phyloP scores from a whole-genome alignment of 2,113 vertebrate species.

The Cyanistes caeruleus region DNA sequence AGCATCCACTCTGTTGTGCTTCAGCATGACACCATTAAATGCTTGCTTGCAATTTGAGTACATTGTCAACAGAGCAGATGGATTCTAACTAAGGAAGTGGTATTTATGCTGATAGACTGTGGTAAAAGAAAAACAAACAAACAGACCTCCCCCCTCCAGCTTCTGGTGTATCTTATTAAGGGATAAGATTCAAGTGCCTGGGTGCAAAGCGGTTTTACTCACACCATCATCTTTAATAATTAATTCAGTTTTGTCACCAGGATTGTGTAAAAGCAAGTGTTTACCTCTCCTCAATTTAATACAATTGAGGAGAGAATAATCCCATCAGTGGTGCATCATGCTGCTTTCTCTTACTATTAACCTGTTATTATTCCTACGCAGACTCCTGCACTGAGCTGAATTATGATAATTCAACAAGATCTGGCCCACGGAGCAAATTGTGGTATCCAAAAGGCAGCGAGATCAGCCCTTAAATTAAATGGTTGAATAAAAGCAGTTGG shows the following conservation, averaged over 20 bases:
- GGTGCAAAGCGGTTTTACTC: background rate
- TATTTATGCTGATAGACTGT: conserved; percentile 47
- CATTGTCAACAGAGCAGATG: conserved; percentile 52
- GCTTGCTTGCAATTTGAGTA: conserved; percentile 66
- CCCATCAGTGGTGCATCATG: background rate
- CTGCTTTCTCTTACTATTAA: background rate
- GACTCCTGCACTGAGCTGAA: background rate
- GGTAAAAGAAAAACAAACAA: conserved; percentile 36
- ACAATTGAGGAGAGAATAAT: background rate
- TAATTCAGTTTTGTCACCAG: conserved; percentile 2
- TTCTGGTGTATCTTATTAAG: conserved; percentile 37
- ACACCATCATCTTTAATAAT: background rate
- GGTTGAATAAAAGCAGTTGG: background rate
- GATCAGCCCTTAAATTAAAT: background rate
- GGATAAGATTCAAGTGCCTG: background rate
- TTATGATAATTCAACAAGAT: background rate
- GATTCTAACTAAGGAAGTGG: conserved; percentile 44
- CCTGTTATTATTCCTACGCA: background rate
- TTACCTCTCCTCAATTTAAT: background rate
- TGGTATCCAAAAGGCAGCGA: background rate
- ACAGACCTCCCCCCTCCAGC: fast-evolving
- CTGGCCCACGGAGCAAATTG: background rate
- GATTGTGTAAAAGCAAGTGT: background rate
- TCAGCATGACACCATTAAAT: conserved; percentile 61
- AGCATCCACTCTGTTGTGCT: conserved; percentile 49